Conservation (phyloP, 2,888 invertebrate species). For the Arctia plantaginis region DNA sequence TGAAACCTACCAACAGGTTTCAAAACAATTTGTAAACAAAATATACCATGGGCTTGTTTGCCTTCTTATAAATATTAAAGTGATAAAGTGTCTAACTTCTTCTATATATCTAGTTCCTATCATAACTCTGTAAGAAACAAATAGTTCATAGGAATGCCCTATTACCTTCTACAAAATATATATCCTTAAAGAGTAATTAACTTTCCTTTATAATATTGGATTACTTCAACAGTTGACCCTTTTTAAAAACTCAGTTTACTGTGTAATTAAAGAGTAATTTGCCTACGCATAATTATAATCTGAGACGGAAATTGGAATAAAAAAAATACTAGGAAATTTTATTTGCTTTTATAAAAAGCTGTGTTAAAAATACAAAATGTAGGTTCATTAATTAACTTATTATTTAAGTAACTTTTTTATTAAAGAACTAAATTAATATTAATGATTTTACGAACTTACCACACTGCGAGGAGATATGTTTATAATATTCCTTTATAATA, state of each 20-base stretch:
- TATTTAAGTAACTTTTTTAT: background rate
- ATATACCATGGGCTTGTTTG: background rate
- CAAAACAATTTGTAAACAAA: background rate
- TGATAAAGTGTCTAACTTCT: background rate
- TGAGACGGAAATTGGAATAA: slow-evolving; percentile 28
- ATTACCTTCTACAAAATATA: background rate
- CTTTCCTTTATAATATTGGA: background rate
- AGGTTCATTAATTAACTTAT: background rate
- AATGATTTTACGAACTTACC: background rate
- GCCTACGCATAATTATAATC: slow-evolving; percentile 36
- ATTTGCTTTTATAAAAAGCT: background rate
- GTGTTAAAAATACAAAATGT: background rate
- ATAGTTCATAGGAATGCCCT: background rate
- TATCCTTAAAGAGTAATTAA: background rate
- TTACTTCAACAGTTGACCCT: background rate
- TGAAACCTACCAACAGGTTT: too few relatives aligned
- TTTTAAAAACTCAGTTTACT: slow-evolving; percentile 17
- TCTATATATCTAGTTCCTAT: background rate
- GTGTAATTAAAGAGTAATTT: slow-evolving; percentile 32
- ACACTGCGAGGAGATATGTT: background rate
- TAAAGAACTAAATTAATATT: background rate
- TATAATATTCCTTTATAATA: background rate
- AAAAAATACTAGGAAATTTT: slow-evolving; percentile 30
- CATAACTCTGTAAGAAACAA: background rate
- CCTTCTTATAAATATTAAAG: background rate